Conservation (phyloP, 2,113 vertebrate genomes). For the Todiramphus saurophagus region DNA sequence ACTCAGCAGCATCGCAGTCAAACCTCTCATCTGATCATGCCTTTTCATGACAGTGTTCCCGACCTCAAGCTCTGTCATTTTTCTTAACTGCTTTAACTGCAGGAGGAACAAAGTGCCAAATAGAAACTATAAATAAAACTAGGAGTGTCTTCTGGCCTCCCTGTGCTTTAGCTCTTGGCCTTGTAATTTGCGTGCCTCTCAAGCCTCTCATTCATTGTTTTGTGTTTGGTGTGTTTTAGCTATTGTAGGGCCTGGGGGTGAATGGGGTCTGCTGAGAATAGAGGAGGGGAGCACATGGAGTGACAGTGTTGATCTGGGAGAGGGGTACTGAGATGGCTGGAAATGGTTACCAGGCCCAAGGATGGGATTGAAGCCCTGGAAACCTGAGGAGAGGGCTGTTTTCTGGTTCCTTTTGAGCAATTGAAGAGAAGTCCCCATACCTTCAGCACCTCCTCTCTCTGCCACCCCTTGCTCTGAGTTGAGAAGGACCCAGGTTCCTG, state of each 20-base stretch:
- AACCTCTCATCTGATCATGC: neutral
- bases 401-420: neutral
- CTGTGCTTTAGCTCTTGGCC: neutral
- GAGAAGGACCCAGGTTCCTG: neutral
- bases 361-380: neutral
- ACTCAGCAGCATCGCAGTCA: rapidly evolving
- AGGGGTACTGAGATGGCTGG: rapidly evolving
- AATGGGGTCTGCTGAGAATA: neutral
- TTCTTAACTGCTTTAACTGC: neutral
- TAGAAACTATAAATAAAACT: neutral
- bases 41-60: neutral
- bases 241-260: neutral
- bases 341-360: neutral
- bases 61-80: neutral
- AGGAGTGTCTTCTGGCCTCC: neutral
- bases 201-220: neutral
- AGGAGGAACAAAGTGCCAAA: neutral
- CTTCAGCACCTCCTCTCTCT: neutral
- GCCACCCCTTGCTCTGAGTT: neutral
- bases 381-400: neutral
- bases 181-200: neutral
- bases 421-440: neutral
- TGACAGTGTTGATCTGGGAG: neutral
- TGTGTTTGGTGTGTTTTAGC: neutral
- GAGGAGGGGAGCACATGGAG: neutral